Conservation (phyloP, 2,113 vertebrate genomes). For the Hoplias malabaricus region DNA sequence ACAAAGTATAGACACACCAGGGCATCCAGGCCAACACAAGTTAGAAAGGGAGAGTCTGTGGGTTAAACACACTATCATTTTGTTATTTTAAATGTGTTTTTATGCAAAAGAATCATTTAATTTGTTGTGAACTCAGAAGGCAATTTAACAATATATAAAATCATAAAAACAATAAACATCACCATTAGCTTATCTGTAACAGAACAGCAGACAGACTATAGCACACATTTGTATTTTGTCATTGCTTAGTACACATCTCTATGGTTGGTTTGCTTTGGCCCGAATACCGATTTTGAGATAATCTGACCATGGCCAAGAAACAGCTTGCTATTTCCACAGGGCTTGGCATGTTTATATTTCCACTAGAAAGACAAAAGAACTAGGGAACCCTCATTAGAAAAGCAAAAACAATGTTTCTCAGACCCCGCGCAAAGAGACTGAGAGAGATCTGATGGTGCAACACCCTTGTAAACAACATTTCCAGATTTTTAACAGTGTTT, state of each 20-base stretch:
- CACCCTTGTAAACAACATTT: not conserved
- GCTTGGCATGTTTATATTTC: not conserved
- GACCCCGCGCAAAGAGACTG: not conserved
- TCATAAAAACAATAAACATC: no score
- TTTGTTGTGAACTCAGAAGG: no score
- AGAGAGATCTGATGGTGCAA: not conserved
- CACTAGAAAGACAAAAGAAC: slow-evolving; percentile 6
- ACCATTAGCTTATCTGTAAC: no score
- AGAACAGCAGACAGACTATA: not conserved
- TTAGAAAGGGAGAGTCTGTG: no score
- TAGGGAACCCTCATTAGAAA: not conserved
- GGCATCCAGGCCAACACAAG: not conserved
- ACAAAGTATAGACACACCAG: not conserved
- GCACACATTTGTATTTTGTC: no score
- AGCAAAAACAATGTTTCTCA: not conserved
- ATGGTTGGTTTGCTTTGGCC: not conserved
- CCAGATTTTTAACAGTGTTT: not conserved
- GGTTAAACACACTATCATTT: no score
- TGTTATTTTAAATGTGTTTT: no score
- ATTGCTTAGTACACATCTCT: not conserved
- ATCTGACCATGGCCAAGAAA: not conserved
- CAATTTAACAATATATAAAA: no score
- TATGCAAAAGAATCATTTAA: no score
- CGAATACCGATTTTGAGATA: not conserved
- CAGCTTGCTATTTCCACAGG: slow-evolving; percentile 17